A percentile compares a stretch with the other conserved stretches of the same genome.
These are phyloP conservation scores for Cuculus canorus DNA, from an alignment of 2,797 vertebrate genomes.

Conservation along the genomic window DNA sequence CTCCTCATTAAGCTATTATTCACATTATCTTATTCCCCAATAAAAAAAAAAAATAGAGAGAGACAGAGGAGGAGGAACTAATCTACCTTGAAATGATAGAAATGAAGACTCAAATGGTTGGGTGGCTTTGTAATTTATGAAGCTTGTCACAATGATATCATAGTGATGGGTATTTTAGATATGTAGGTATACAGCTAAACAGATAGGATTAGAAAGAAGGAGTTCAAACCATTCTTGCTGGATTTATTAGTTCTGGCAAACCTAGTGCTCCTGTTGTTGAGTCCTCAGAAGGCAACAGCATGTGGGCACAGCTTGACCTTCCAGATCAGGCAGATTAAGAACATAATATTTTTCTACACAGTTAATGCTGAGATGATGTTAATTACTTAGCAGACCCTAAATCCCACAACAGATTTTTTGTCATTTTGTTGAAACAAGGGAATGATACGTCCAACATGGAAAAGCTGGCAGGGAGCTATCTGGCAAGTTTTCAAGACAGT, in stretches of 20 bases:
- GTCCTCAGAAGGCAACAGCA: neutral
- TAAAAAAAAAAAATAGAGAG: neutral
- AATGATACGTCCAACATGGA: neutral
- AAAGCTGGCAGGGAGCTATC: slow-evolving; percentile 40
- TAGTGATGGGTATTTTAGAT: neutral
- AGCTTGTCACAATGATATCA: neutral
- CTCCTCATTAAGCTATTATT: neutral
- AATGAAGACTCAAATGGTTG: neutral
- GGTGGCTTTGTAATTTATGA: neutral
- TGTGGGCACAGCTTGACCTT: slow-evolving; percentile 59
- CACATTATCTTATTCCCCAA: neutral
- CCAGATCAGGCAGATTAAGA: slow-evolving; percentile 68
- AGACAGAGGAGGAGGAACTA: neutral
- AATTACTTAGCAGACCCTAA: slow-evolving; percentile 64
- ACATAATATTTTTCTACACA: slow-evolving; percentile 41
- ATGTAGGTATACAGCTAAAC: neutral
- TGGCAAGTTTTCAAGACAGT: slow-evolving; percentile 18
- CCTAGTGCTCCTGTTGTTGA: neutral
- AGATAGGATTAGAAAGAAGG: neutral
- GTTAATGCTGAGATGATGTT: slow-evolving; percentile 38
- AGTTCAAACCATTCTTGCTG: neutral
- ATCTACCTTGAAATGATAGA: neutral
- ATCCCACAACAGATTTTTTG: slow-evolving; percentile 52
- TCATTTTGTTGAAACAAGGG: slow-evolving; percentile 63
- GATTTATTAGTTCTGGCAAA: neutral